A percentile compares a stretch with the other conserved stretches of the same genome.
Evolutionary conservation across 1,140 invertebrate genomes (phyloP).

Genomic region (Reticulitermes speratus): DNA sequence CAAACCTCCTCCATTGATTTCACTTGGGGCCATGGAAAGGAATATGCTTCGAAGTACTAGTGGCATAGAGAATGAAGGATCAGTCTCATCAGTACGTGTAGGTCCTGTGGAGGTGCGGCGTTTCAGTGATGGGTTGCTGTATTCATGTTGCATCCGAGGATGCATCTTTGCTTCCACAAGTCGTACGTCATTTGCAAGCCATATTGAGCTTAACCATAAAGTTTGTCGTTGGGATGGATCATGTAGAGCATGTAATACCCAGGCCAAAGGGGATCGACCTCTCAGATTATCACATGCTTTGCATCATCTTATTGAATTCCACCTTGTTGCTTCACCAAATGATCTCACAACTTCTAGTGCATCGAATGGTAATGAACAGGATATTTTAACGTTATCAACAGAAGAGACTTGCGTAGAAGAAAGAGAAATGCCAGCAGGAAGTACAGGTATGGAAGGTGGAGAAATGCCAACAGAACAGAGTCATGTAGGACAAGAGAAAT

Average conservation of each 20-base stretch:
- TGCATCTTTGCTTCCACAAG: slow-evolving; percentile 23
- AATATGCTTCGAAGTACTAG: background rate
- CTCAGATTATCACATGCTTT: background rate
- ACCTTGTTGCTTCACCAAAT: background rate
- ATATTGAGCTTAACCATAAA: background rate
- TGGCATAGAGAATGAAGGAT: background rate
- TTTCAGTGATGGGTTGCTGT: background rate
- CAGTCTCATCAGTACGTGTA: background rate
- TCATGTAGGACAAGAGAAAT: background rate
- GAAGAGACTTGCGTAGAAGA: background rate
- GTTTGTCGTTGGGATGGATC: slow-evolving; percentile 21
- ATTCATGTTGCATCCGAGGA: background rate
- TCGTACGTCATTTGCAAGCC: background rate
- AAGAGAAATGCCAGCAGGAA: background rate
- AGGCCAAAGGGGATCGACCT: background rate
- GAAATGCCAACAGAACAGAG: background rate
- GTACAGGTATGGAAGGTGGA: background rate
- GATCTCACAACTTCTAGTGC: background rate
- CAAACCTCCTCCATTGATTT: background rate
- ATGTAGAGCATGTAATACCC: background rate
- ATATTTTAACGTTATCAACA: background rate
- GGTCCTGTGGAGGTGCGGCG: background rate
- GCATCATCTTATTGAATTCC: background rate
- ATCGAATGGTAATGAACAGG: background rate
- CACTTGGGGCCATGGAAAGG: background rate